Base-by-base conservation (phyloP, 1,140 invertebrate species). In the Sweltsa coloradensis region DNA sequence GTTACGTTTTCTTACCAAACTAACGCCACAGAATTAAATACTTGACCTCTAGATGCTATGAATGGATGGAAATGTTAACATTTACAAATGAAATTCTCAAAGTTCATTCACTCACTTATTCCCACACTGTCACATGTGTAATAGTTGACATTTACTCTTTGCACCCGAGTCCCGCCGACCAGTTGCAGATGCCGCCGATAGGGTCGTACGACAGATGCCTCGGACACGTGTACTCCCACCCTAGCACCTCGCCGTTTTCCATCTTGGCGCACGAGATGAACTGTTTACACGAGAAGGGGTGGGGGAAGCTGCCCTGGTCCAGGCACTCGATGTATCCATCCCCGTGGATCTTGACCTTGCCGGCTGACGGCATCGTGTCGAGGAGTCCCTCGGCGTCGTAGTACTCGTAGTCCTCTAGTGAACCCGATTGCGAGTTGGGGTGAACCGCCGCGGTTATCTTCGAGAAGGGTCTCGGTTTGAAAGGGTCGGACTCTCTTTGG, bases 211-310 rank as follows among this genome's bases (percentile, higher is more conserved):
- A 83, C 0, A 91, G 65, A 21, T 80, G 81, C 46, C 79, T 78
- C 0, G 88, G 87, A 60, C 88, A 92, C 1, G 85, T 84, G 62
- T 90, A 90, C 51, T 88, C 85, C 76, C 85, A 90, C 2, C 85
- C 86, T 0, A 85, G 63, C 0, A 88, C 72, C 18, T 74, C 69
- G 25, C 79, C 79, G 54, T 76, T 81, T 39, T 86, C 83, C 68
- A 87, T 84, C 59, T 76, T 78, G 0, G 86, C 82, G 60, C 88
- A 91, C 5, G 82, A 85, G 49, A 92, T 89, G 61, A 90, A 92
- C 63, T 89, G 88, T 62, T 80, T 82, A 62, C 88, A 92, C 1
- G 85, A 89, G 6, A 78, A 73, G 0, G 88, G 88, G 68, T 92
- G 87, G 0, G 87, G 82, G 63, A 89, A 91, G 59, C 87, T 89